These are phyloP conservation scores for Lymantria dispar DNA, from an alignment of 2,888 invertebrate species.

Conservation along the genomic window DNA sequence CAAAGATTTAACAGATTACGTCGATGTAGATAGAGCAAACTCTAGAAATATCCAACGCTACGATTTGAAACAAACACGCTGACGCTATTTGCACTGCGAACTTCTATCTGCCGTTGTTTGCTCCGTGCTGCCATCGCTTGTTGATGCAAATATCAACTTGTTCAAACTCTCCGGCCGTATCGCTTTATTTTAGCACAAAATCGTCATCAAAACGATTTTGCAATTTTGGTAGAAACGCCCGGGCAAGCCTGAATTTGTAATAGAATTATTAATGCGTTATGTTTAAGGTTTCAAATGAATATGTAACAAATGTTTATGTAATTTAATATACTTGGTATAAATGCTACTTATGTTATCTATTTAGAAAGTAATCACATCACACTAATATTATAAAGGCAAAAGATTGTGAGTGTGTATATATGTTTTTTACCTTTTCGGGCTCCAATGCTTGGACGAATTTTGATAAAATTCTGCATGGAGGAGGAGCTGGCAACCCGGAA, in stretches of 20 bases:
- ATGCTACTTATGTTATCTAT: no score
- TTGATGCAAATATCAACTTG: constrained; percentile 9
- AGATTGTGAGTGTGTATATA: no score
- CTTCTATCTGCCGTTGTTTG: constrained; percentile 10
- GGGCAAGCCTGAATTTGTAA: background rate
- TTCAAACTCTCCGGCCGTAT: background rate
- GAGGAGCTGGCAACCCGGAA: no score
- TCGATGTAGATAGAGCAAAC: background rate
- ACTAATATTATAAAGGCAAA: no score
- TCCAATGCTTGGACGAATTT: no score
- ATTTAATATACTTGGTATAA: no score
- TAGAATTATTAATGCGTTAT: background rate
- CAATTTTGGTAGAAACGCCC: background rate
- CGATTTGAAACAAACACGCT: constrained; percentile 8
- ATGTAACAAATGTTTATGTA: no score
- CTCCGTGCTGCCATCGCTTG: constrained; percentile 1
- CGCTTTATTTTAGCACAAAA: background rate
- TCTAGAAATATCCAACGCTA: constrained; percentile 1
- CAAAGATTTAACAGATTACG: background rate
- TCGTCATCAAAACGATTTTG: background rate
- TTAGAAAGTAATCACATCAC: no score
- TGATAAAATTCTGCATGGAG: no score
- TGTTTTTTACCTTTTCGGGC: no score
- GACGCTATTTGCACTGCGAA: constrained; percentile 8
- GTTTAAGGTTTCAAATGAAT: no score